Evolutionary conservation across 92 coral and sea anemone species (phyloP), one percentile per base, ranked within the genome.

Genomic region (Meandrina meandrites): DNA sequence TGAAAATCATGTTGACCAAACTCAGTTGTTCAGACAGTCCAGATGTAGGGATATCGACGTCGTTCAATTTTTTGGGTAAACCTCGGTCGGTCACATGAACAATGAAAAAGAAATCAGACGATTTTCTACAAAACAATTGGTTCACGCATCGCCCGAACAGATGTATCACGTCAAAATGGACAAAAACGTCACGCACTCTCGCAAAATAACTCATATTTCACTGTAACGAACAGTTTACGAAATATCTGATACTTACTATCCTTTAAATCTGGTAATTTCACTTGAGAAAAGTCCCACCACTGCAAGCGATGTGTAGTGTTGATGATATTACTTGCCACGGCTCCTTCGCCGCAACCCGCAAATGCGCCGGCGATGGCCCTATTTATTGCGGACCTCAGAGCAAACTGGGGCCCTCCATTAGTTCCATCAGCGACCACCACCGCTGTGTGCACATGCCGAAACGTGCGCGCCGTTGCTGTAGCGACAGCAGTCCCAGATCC

Each of bases 301-400:
- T 97, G 99, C 69, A 97, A 85, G 17, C 99, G 90, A 82, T 91
- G 95, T 24, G 98, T 93, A 8, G 98, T 96, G 75, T 94, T 96
- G 76, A 91, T 94, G 36, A 96, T 96, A 50, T 96, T 96, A 84
- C 96, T 91, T 0, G 98, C 98, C 8, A 96, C 96, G 11, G 98
- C 98, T 64, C 95, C 97, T 72, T 96, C 95, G 8, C 98, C 98
- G 57, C 98, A 92, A 1, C 97, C 96, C 15, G 98, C 98, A 79
- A 96, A 94, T 36, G 96, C 96, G 2, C 97, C 98, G 5, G 98
- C 98, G 37, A 96, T 96, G 74, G 98, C 98, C 5, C 95, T 85
- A 62, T 96, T 94, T 73, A 96, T 92, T 40, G 96, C 95, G 58
- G 94, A 92, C 87, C 94, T 93, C 78, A 95, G 81, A 9, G 98